Percentiles rank a stretch among this genome's conserved stretches.
Conservation (phyloP, 1,140 invertebrate species). For the Wasmannia auropunctata region DNA sequence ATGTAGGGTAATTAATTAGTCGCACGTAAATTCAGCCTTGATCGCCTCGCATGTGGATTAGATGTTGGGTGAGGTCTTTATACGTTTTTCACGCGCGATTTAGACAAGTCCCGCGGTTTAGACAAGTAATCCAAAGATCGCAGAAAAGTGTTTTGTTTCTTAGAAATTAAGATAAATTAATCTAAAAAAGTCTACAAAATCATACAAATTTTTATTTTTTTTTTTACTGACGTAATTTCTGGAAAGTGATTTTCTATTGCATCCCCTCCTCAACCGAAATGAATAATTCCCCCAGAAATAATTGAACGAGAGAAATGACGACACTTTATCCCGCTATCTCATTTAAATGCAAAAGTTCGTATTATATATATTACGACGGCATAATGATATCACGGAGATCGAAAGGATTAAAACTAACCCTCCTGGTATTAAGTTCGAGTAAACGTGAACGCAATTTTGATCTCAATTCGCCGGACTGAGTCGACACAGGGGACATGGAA, state of each 20-base stretch:
- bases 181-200: not conserved
- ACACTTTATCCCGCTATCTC: not conserved
- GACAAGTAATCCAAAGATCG: not conserved
- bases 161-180: not conserved
- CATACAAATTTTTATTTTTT: not conserved
- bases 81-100: not conserved
- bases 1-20: constrained; percentile 68
- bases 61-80: not conserved
- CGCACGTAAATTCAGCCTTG: constrained; percentile 21
- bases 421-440: constrained; percentile 8
- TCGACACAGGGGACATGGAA: constrained; percentile 33
- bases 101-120: not conserved
- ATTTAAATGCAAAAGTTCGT: constrained; percentile 46
- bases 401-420: constrained; percentile 39
- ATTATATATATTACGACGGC: constrained; percentile 30
- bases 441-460: constrained; percentile 38
- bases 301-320: not conserved
- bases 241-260: not conserved
- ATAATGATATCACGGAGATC: constrained; percentile 32
- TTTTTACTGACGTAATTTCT: not conserved
- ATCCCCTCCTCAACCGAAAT: not conserved
- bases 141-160: not conserved
- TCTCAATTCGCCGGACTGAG: constrained; percentile 4
- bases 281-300: not conserved
- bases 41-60: not conserved